These are phyloP conservation scores for Rhopalosiphum nymphaeae DNA, from an alignment of 2,888 invertebrate species.

Conservation along the genomic window DNA sequence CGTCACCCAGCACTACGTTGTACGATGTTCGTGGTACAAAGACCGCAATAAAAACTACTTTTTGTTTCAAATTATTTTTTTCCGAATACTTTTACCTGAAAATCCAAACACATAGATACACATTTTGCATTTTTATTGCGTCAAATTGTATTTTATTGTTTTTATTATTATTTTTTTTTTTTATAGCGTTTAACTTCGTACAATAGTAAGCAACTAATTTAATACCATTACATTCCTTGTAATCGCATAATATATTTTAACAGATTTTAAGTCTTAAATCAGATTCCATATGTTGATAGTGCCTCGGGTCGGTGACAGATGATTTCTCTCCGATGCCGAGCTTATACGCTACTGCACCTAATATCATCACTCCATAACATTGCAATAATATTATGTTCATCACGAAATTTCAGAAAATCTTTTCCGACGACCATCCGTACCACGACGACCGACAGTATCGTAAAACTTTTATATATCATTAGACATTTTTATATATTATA, in stretches of 20 bases:
- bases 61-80: background rate
- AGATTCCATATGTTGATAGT: background rate
- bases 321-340: background rate
- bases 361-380: background rate
- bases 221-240: background rate
- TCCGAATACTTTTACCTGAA: background rate
- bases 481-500: background rate
- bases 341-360: background rate
- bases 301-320: background rate
- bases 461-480: background rate
- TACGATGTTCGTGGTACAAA: background rate
- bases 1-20: background rate
- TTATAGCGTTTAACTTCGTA: background rate
- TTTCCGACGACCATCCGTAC: background rate
- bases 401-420: background rate
- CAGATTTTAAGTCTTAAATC: background rate
- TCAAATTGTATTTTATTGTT: background rate
- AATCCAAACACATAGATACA: background rate
- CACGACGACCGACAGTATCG: background rate
- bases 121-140: background rate
- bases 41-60: background rate
- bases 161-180: background rate
- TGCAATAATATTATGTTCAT: background rate
- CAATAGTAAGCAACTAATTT: background rate
- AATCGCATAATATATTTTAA: background rate